phyloP scores from a whole-genome alignment of 2,797 vertebrate genomes.

The Eulemur coronatus region DNA sequence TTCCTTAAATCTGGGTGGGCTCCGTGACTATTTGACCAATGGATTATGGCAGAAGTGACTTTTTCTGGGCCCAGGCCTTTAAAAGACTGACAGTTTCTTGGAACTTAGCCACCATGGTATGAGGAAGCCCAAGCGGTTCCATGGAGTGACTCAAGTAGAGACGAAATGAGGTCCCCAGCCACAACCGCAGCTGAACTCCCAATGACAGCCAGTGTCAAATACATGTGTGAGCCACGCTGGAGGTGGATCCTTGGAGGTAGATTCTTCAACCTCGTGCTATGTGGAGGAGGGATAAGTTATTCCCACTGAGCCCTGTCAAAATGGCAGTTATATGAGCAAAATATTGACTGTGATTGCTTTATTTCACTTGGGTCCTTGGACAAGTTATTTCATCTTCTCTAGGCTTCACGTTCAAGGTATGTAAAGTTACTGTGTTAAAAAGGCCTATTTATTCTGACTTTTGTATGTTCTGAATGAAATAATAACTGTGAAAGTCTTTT shows the following conservation, averaged over 20 bases:
- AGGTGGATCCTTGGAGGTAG: background rate
- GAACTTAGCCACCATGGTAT: background rate
- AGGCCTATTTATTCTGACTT: background rate
- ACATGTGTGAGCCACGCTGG: background rate
- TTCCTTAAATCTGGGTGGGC: background rate
- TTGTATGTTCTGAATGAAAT: slow-evolving; percentile 1
- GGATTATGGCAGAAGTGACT: background rate
- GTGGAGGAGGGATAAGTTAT: background rate
- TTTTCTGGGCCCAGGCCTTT: background rate
- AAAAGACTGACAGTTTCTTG: background rate
- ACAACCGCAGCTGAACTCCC: background rate
- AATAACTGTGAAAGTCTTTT: background rate
- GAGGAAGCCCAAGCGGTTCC: background rate
- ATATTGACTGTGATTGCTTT: background rate
- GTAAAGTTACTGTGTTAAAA: background rate
- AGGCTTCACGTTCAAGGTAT: background rate
- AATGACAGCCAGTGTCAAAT: background rate
- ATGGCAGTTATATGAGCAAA: background rate
- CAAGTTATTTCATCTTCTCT: background rate
- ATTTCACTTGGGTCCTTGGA: background rate
- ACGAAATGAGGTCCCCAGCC: background rate
- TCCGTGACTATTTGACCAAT: background rate
- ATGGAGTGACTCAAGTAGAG: background rate
- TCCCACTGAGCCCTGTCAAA: background rate
- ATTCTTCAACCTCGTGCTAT: background rate